Conservation (phyloP, 2,113 vertebrate genomes). For the Myocastor coypus region DNA sequence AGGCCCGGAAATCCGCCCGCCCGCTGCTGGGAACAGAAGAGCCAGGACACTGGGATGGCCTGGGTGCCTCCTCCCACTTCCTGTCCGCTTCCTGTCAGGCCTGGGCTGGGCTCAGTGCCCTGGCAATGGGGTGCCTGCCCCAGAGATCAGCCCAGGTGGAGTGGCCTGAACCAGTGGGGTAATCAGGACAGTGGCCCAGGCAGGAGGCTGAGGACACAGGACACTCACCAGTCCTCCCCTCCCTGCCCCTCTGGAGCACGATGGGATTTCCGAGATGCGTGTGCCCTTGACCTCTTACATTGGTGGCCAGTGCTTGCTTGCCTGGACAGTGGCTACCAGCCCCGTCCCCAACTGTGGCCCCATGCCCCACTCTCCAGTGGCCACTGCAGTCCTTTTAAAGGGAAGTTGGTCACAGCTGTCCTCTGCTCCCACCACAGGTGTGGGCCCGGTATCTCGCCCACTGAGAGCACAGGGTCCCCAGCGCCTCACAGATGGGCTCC, state of each 20-base stretch:
- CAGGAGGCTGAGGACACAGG: background rate
- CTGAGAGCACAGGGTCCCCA: background rate
- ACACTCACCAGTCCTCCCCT: background rate
- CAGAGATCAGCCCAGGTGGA: background rate
- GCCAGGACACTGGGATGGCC: slow-evolving; percentile 37
- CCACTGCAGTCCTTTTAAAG: background rate
- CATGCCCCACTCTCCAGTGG: background rate
- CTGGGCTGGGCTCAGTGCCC: background rate
- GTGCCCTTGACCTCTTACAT: background rate
- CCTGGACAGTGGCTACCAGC: background rate
- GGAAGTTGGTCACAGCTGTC: background rate
- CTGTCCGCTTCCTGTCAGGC: slow-evolving; percentile 71
- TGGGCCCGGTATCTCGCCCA: background rate
- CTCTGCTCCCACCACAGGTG: background rate
- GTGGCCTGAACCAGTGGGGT: background rate
- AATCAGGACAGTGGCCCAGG: background rate
- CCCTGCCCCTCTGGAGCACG: background rate
- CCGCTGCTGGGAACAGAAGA: slow-evolving; percentile 62
- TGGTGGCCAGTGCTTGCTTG: too few species aligned
- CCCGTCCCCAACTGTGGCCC: background rate
- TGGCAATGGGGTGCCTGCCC: background rate
- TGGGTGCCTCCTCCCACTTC: slow-evolving; percentile 75
- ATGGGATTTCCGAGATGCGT: background rate
- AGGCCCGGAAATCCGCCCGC: slow-evolving; percentile 75
- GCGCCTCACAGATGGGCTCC: background rate